These are phyloP conservation scores for Peromyscus eremicus DNA, from an alignment of 2,797 vertebrate genomes.

Conservation along the genomic window DNA sequence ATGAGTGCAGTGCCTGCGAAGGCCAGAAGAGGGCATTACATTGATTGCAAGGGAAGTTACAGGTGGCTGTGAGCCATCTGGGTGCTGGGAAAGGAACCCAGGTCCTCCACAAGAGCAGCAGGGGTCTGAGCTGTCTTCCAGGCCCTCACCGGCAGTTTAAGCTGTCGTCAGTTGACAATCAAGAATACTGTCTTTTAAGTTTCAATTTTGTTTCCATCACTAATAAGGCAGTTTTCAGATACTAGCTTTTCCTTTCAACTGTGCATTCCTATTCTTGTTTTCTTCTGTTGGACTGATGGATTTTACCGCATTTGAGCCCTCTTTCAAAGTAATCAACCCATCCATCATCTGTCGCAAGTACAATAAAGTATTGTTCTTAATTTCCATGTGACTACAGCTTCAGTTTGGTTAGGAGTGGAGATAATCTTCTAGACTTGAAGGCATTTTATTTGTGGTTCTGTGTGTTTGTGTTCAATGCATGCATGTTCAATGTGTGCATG, in stretches of 20 bases:
- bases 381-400: not conserved
- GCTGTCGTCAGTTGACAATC: not conserved
- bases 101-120: no score
- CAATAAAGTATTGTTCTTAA: not conserved
- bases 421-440: not conserved
- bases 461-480: not conserved
- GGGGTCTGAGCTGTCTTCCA: not conserved
- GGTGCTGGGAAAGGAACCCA: not conserved
- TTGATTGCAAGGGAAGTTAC: not conserved
- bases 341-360: not conserved
- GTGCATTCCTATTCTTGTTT: not conserved
- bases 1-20: not conserved
- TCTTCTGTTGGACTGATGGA: not conserved
- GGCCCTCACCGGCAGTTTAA: not conserved
- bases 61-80: not conserved
- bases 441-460: not conserved
- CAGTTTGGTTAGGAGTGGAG: not conserved
- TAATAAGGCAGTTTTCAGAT: not conserved
- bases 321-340: slow-evolving; percentile 29
- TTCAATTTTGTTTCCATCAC: not conserved
- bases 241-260: slow-evolving; percentile 31
- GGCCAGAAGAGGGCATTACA: not conserved
- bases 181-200: not conserved
- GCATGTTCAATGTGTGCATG: not conserved
- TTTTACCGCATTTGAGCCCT: not conserved